These are phyloP conservation scores for Teleopsis dalmanni DNA, from an alignment of 1,140 invertebrate genomes.

Conservation along the genomic window DNA sequence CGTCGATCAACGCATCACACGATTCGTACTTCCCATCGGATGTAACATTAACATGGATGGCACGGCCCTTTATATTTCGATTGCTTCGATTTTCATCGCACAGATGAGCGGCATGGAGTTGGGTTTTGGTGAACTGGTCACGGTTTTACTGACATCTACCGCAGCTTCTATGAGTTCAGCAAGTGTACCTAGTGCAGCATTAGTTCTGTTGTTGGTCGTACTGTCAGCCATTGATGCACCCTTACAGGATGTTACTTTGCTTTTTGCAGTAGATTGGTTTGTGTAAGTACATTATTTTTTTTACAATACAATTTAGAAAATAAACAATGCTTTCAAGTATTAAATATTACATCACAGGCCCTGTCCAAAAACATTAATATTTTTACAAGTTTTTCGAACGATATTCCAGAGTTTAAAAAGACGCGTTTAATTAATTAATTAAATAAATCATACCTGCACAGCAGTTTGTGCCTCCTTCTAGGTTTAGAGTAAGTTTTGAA, in stretches of 20 bases:
- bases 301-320: too few relatives aligned
- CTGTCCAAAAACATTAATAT: too few relatives aligned
- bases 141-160: slow-evolving; percentile 81
- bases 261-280: slow-evolving; percentile 87
- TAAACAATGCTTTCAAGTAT: too few relatives aligned
- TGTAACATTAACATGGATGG: slow-evolving; percentile 94
- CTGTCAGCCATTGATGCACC: slow-evolving; percentile 79
- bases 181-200: slow-evolving; percentile 85
- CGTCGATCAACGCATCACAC: slow-evolving; percentile 81
- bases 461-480: too few relatives aligned
- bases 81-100: slow-evolving; percentile 85
- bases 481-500: too few relatives aligned
- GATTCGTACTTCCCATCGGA: slow-evolving; percentile 85
- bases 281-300: too few relatives aligned
- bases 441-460: too few relatives aligned
- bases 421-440: too few relatives aligned
- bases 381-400: too few relatives aligned
- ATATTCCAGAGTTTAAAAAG: too few relatives aligned
- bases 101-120: slow-evolving; percentile 80
- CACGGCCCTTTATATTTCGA: slow-evolving; percentile 82
- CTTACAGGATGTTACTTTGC: slow-evolving; percentile 69
- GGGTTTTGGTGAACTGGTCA: slow-evolving; percentile 69
- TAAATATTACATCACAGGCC: too few relatives aligned
- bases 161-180: slow-evolving; percentile 87
- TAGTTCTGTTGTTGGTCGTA: slow-evolving; percentile 77